These are phyloP conservation scores for Halcyon leucocephala DNA, from an alignment of 2,797 vertebrate genomes.

Conservation along the genomic window DNA sequence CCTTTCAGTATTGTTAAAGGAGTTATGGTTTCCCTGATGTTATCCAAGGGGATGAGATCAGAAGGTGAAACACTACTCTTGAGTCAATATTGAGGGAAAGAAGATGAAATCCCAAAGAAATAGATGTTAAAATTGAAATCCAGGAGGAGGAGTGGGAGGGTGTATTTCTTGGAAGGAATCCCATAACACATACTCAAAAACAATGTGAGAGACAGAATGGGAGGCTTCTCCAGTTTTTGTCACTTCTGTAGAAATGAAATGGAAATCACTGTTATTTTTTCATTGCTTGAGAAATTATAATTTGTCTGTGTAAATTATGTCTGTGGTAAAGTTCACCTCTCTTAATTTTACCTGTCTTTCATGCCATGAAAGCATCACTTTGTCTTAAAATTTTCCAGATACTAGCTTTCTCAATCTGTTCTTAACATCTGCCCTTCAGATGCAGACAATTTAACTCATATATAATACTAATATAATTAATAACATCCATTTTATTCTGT, in stretches of 20 bases:
- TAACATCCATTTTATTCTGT: not conserved
- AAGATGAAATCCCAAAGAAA: not conserved
- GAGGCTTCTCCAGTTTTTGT: not conserved
- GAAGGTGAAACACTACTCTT: not conserved
- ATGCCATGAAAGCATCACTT: not conserved
- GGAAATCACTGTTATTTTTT: not conserved
- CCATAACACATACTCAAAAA: not conserved
- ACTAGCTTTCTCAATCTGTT: not conserved
- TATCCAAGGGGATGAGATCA: not conserved
- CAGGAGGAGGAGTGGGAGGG: not conserved
- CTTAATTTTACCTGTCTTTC: not conserved
- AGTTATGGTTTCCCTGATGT: not conserved
- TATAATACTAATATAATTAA: not conserved
- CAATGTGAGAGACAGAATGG: not conserved
- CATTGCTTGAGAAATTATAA: not conserved
- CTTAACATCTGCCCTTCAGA: not conserved
- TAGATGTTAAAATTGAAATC: not conserved
- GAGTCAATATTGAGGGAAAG: not conserved
- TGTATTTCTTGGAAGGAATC: not conserved
- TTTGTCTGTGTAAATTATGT: not conserved
- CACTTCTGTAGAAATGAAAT: not conserved
- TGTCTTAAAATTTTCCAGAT: not conserved
- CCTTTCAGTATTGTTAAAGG: not conserved
- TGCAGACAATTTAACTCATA: not conserved
- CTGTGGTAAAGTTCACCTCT: not conserved